Conservation (phyloP, 2,113 vertebrate genomes). For the Natator depressus region DNA sequence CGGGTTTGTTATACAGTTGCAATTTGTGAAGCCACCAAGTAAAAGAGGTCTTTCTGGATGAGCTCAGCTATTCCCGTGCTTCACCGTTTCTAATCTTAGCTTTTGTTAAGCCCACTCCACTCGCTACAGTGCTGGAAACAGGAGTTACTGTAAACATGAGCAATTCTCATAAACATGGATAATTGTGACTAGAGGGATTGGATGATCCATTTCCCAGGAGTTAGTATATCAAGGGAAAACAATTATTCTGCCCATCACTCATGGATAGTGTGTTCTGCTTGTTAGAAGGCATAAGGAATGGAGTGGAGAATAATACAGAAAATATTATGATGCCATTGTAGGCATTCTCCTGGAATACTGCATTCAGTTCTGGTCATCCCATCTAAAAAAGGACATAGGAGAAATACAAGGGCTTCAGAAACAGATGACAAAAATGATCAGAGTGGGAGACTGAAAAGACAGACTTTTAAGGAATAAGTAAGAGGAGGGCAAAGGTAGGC, state of each 20-base stretch:
- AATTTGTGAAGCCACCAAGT: not conserved
- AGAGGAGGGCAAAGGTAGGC: not conserved
- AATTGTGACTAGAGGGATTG: not conserved
- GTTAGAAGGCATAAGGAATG: not conserved
- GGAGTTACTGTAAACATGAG: not conserved
- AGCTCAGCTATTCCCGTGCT: not conserved
- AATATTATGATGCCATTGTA: not conserved
- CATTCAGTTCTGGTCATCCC: no score
- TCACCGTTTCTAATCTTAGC: not conserved
- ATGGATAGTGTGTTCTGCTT: not conserved
- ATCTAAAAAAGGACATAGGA: not conserved
- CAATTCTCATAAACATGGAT: not conserved
- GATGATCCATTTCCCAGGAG: not conserved
- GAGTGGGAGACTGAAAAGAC: not conserved
- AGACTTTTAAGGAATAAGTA: not conserved
- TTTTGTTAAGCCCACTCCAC: not conserved
- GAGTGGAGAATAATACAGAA: not conserved
- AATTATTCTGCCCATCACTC: not conserved
- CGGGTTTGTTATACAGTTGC: not conserved
- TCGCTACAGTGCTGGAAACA: not conserved
- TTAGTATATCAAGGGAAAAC: not conserved
- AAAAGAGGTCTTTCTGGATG: rapidly evolving
- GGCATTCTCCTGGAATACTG: not conserved
- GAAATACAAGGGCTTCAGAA: not conserved
- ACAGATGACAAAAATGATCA: not conserved